Percentiles rank a stretch among this genome's conserved stretches.
These are phyloP conservation scores for Manis javanica DNA, from an alignment of 2,797 vertebrate genomes.

Conservation along the genomic window DNA sequence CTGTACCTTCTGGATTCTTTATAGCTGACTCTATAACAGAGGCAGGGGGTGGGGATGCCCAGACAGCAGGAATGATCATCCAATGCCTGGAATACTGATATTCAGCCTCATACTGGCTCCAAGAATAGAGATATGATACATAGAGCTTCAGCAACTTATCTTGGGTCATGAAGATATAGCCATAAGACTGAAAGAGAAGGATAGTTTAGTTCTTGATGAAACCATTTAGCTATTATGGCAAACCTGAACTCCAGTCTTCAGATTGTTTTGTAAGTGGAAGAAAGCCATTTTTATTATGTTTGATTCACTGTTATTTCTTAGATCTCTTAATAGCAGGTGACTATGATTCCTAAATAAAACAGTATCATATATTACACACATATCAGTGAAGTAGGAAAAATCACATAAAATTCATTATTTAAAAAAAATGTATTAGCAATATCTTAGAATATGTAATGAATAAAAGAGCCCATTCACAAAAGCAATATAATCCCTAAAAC, in stretches of 20 bases:
- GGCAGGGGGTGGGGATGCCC: rapidly evolving
- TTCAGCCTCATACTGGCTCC: neutral
- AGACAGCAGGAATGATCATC: neutral
- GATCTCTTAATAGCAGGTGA: neutral
- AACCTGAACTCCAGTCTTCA: neutral
- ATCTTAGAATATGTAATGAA: neutral
- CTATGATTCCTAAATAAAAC: neutral
- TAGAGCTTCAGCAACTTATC: neutral
- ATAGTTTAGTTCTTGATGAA: neutral
- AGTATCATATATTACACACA: neutral
- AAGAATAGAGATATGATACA: neutral
- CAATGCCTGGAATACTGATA: too few relatives aligned
- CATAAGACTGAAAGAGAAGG: neutral
- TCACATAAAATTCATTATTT: neutral
- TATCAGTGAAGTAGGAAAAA: neutral
- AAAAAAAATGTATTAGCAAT: neutral
- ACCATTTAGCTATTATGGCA: neutral
- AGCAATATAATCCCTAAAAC: neutral
- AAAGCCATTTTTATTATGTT: neutral
- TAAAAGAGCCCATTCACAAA: neutral
- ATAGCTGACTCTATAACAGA: neutral
- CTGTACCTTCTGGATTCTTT: neutral
- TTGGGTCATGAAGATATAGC: neutral
- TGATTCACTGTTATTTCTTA: neutral
- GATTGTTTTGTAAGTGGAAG: neutral